A percentile compares a stretch with the other conserved stretches of the same genome.
Evolutionary conservation across 2,797 vertebrate genomes (phyloP).

Genomic region (Rhinoraja longicauda): DNA sequence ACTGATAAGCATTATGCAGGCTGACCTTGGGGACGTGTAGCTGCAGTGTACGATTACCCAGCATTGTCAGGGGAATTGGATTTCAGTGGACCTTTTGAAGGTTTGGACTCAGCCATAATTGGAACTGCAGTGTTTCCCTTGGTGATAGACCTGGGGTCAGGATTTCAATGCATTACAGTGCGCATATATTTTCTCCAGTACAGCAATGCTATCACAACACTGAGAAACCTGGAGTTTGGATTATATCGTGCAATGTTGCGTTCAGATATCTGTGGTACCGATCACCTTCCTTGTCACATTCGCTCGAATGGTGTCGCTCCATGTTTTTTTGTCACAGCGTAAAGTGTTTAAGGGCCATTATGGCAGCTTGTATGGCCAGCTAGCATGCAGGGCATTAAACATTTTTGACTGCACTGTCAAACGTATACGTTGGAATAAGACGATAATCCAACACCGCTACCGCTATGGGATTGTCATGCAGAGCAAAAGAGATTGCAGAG

Average conservation of each 20-base stretch:
- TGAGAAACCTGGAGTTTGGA: conserved; percentile 34
- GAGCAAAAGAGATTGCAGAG: background rate
- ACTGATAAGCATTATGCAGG: conserved; percentile 30
- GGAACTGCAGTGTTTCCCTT: conserved; percentile 10
- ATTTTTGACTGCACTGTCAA: background rate
- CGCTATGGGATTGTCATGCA: background rate
- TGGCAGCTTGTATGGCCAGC: background rate
- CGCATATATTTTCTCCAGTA: conserved; percentile 12
- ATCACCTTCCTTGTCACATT: conserved; percentile 27
- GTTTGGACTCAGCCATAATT: conserved; percentile 19
- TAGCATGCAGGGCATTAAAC: background rate
- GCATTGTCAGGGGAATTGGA: conserved; percentile 31
- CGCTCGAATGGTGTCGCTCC: conserved; percentile 9
- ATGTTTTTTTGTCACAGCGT: background rate
- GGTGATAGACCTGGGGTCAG: conserved; percentile 19
- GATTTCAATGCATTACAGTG: background rate
- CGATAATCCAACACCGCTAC: background rate
- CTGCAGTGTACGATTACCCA: conserved; percentile 26
- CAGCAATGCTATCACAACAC: conserved; percentile 20
- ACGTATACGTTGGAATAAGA: background rate
- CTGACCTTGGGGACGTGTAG: background rate
- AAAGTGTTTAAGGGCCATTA: conserved; percentile 15
- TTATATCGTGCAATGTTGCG: conserved; percentile 29
- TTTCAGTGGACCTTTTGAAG: conserved; percentile 13
- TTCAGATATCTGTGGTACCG: conserved; percentile 12